A percentile compares a stretch with the other conserved stretches of the same genome.
phyloP scores from a whole-genome alignment of 1,140 invertebrate species.

The Drosophila lacertosa region DNA sequence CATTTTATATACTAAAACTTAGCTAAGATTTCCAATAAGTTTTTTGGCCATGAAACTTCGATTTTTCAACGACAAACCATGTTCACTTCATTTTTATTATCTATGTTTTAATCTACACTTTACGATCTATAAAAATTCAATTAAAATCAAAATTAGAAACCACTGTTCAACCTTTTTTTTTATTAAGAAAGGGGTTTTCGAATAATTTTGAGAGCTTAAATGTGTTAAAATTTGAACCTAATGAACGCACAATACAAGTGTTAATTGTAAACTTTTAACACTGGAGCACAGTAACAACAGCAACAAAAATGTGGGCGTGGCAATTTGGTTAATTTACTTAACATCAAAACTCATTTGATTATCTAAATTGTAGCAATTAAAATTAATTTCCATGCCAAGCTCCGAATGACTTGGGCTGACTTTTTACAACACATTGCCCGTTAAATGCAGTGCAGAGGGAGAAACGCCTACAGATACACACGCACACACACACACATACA shows the following conservation, averaged over 20 bases:
- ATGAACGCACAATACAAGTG: slow-evolving; percentile 7
- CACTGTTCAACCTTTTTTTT: neutral
- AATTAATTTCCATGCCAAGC: slow-evolving; percentile 75
- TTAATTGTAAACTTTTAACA: slow-evolving; percentile 37
- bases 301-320: slow-evolving; percentile 28
- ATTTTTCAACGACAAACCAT: neutral
- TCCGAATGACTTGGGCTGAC: slow-evolving; percentile 10
- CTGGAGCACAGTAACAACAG: slow-evolving; percentile 1
- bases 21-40: no score
- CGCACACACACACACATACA: slow-evolving; percentile 14
- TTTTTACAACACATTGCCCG: slow-evolving; percentile 54
- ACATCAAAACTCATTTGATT: slow-evolving; percentile 75
- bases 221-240: neutral
- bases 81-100: neutral
- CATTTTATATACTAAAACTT: no score
- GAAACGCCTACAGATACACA: slow-evolving; percentile 10
- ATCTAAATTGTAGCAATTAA: slow-evolving; percentile 80
- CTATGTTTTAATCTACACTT: neutral
- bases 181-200: neutral
- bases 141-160: neutral
- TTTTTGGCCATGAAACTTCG: neutral
- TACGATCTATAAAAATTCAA: neutral
- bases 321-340: slow-evolving; percentile 53
- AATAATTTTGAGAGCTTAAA: neutral
- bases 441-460: slow-evolving; percentile 51